Evolutionary conservation across 2,797 vertebrate species (phyloP).

Genomic region (Arvicola amphibius): DNA sequence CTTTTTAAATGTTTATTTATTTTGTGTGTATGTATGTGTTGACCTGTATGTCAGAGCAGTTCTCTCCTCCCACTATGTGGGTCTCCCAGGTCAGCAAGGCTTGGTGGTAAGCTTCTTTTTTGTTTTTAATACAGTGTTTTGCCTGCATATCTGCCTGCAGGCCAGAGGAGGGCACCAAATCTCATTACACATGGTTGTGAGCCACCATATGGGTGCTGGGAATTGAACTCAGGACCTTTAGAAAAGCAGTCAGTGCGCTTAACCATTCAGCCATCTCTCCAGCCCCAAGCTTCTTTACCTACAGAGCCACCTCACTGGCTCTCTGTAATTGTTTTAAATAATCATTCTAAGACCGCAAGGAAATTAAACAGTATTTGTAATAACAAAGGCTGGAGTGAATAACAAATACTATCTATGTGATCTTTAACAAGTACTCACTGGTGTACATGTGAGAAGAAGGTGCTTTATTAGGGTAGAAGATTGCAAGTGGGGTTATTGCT

Average conservation of each 20-base stretch:
- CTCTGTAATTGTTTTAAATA: background rate
- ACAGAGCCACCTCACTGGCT: background rate
- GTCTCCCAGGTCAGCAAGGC: background rate
- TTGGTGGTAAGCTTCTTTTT: background rate
- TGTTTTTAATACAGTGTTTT: too few species aligned
- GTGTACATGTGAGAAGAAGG: background rate
- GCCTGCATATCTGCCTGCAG: too few species aligned
- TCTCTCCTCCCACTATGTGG: background rate
- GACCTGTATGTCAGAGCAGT: background rate
- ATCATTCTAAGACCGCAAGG: constrained; percentile 24
- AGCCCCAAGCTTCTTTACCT: too few species aligned
- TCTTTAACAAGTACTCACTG: background rate
- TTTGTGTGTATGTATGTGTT: background rate
- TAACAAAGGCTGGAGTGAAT: constrained; percentile 3
- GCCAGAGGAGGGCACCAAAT: too few species aligned
- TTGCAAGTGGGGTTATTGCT: background rate
- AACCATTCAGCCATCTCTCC: too few species aligned
- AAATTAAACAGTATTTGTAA: constrained; percentile 44
- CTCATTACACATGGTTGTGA: too few species aligned
- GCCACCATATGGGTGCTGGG: too few species aligned
- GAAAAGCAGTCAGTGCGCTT: too few species aligned
- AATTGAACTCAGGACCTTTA: too few species aligned
- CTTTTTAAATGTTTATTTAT: background rate
- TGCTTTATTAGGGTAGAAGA: background rate
- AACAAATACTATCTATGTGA: background rate